Base-by-base conservation (phyloP, 2,797 vertebrate genomes). In the Allobates femoralis region DNA sequence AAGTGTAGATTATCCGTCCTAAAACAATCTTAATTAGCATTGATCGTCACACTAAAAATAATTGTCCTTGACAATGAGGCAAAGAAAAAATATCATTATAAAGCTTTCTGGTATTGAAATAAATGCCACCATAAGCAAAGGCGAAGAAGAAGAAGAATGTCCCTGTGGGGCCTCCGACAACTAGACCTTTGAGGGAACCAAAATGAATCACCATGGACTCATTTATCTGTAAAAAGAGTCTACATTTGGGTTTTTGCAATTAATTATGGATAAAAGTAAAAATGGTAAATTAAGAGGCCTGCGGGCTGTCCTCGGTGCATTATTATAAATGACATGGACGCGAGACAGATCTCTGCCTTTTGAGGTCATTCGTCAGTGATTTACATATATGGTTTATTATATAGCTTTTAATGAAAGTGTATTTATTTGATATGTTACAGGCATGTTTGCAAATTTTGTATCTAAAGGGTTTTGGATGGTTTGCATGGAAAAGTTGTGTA, bases 1-100 rank as follows among this genome's bases (percentile, higher is more conserved):
- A 85, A 79, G 51, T 79, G 60, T 79, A 79, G 84, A 85, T 85
- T 79, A 79, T 69, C 75, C 71, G 60, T 85, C 46, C 74, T 78
- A 69, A 85, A 85, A 85, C 73, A 79, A 55, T 79, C 23, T 53
- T 67, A 85, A 85, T 85, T 85, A 85, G 58, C 60, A 79, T 85
- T 85, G 84, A 79, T 85, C 73, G 60, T 77, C 56, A 37, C 58
- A 77, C 84, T 85, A 85, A 79, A 85, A 85, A 85, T 85, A 85
- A 85, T 79, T 85, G 75, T 79, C 84, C 75, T 85, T 85, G 84
- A 79, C 76, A 85, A 56, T 30, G 34, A 64, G 71, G 46, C 75
- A 71, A 55, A 78, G 5, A 69, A 60, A 32, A 82, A 67, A 85
- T 77, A 85, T 67, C 67, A 83, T 83, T 83, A 83, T 58, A 55